Base-by-base conservation (phyloP, 1,140 invertebrate genomes). In the Cherax quadricarinatus region DNA sequence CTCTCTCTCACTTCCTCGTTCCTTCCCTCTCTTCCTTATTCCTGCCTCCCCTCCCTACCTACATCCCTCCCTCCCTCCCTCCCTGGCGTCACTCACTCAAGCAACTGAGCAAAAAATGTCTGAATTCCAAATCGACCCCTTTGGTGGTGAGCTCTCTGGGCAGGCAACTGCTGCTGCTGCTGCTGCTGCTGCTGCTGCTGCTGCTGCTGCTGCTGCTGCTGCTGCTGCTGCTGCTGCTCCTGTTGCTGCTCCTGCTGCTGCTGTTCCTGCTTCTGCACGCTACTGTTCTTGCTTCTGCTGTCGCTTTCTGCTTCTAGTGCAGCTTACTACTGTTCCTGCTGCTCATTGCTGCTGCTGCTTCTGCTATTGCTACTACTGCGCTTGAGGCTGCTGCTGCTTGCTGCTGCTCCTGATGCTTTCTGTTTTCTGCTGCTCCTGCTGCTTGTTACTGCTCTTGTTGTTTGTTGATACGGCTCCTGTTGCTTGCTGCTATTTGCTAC, bases 111-210 rank as follows among this genome's bases (percentile, higher is more conserved):
- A 75, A 88, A 88, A 88, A 88, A 88, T 88, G 53, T 88, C 86
- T 88, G 86, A 88, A 88, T 88, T 88, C 86, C 86, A 79, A 88
- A 88, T 88, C 86, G 86, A 88, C 75, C 86, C 75, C 41, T 60
- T 51, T 60, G 75, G 78, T 66, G 53, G 86, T 24, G 86, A 41
- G 86, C 49, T 57, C 14, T 78, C 73, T 18, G 75, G 30, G 75
- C 73, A 60, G 57, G 49, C 53, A 62, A 88, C 24, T 57, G 86
- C 30, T 57, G 24, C 14, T 41, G 62, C 10, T 57, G 75, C 73
- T 51, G 53, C 73, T 53, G 70, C 66, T 57, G 70, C 21, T 78
- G 48, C 16, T 51, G 41, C n/a, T 87, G 85, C 24, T 87, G 85
- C 12, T 49, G 21, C 18, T n/a, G 21, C 18, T 73, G 24, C 21